These are phyloP conservation scores for Parnassius mnemosyne DNA, from an alignment of 2,888 invertebrate species.

Conservation along the genomic window DNA sequence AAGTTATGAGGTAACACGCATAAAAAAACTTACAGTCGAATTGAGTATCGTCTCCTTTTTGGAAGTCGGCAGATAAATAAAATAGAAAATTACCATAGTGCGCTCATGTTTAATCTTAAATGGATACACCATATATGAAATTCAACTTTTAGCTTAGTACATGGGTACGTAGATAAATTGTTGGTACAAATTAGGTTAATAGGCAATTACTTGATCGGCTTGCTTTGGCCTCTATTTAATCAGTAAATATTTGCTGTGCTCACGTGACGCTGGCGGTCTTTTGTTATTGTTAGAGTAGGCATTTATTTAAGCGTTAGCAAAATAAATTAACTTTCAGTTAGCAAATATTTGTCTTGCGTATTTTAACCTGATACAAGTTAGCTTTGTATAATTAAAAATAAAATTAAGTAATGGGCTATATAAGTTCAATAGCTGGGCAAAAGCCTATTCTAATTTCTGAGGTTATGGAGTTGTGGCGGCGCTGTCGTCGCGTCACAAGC, in stretches of 20 bases:
- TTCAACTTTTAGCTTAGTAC: constrained; percentile 8
- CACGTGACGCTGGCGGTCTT: constrained; percentile 10
- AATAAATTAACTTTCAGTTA: constrained; percentile 12
- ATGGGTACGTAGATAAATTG: constrained; percentile 15
- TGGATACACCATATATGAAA: constrained; percentile 8
- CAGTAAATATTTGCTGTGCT: constrained; percentile 18
- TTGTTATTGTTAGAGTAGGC: constrained; percentile 6
- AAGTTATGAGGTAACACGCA: too few relatives aligned
- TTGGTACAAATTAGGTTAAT: constrained; percentile 29
- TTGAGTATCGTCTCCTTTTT: too few relatives aligned
- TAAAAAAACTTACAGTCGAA: too few relatives aligned
- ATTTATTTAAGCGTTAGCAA: constrained; percentile 4
- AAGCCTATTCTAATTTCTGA: too few relatives aligned
- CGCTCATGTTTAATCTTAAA: not conserved
- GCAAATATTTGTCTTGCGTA: too few relatives aligned
- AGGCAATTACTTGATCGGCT: constrained; percentile 25
- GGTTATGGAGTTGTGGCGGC: too few relatives aligned
- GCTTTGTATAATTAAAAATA: too few relatives aligned
- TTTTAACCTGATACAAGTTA: too few relatives aligned
- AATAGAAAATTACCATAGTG: constrained; percentile 5
- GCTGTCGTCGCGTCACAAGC: too few relatives aligned
- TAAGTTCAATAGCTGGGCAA: too few relatives aligned
- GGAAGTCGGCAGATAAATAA: too few relatives aligned
- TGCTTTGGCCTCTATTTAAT: constrained; percentile 12
- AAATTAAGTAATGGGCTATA: too few relatives aligned